Percentiles rank a stretch among this genome's conserved stretches.
These are phyloP conservation scores for Alviniconcha marisindica DNA, from an alignment of 1,140 invertebrate genomes.

Conservation along the genomic window DNA sequence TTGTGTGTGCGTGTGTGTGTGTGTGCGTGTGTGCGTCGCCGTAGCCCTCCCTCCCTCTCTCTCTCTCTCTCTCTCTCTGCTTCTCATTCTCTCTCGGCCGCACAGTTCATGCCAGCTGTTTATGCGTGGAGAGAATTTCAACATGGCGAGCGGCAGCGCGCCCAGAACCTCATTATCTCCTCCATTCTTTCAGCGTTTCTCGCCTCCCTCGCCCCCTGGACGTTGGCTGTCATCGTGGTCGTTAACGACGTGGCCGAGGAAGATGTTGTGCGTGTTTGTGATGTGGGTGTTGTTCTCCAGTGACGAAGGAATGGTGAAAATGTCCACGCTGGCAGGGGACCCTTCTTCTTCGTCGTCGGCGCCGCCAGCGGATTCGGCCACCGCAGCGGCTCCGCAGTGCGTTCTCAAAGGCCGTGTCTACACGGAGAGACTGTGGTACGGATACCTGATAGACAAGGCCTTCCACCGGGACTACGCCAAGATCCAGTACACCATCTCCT, in stretches of 20 bases:
- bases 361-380: neutral
- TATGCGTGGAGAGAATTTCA: constrained; percentile 29
- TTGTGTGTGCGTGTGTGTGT: neutral
- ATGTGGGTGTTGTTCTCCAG: constrained; percentile 6
- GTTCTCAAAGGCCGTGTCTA: constrained; percentile 23
- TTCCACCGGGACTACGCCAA: constrained; percentile 64
- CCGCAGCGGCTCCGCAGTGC: neutral
- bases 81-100: neutral
- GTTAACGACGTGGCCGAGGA: neutral
- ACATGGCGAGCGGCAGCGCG: constrained; percentile 25
- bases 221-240: neutral
- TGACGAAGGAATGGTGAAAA: neutral
- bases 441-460: constrained; percentile 68
- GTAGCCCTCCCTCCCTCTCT: too few relatives aligned
- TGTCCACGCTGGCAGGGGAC: neutral
- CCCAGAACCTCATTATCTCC: neutral
- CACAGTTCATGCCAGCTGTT: constrained; percentile 9
- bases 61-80: neutral
- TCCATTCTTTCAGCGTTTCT: neutral
- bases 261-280: constrained; percentile 27
- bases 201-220: neutral
- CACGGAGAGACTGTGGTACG: constrained; percentile 60
- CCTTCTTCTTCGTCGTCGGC: too few relatives aligned
- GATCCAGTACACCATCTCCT: constrained; percentile 70
- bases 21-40: neutral